Base-by-base conservation (phyloP, 92 coral and sea anemone species). In the Heteractis magnifica region DNA sequence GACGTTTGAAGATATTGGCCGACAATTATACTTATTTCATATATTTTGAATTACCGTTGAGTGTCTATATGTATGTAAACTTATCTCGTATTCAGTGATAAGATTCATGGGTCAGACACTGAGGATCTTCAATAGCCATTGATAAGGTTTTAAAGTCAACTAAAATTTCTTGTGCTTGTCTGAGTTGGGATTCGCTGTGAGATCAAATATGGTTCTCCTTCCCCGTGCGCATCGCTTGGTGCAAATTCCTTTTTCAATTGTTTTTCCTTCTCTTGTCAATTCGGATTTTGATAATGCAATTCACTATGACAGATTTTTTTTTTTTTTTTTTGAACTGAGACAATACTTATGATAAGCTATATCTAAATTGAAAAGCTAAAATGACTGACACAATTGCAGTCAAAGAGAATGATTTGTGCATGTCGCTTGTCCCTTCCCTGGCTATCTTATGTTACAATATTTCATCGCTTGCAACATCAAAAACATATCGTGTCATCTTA, bases 1-100 rank as follows among this genome's bases (percentile, higher is more conserved):
- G 77, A 81, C 65, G 64, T 81, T 70, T 60, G 56, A 81, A 81
- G 71, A 81, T 81, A 81, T 81, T 81, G 77, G 56, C 84, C 65
- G 65, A 70, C 83, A 64, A 51, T 79, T 65, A 23, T 53, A 78
- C 71, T 65, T 51, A 53, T n/a, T 65, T 81, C 84, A 70, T 81
- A 51, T 81, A 65, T 49, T 68, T 81, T 70, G 77, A 68, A 81
- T 81, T 81, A 70, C 53, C 65, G 19, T 56, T 50, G 58, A 81
- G 84, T 81, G 84, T 50, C 48, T 81, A 23, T 34, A 56, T 62
- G 6, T 62, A 21, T 50, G 13, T 81, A 81, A 56, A 51, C 77
- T 70, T 81, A 81, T 81, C 84, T 81, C 10, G 41, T 8, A 12
- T 21, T 23, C 23, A 70, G 51, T 68, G 34, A 68, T 68, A 68